Base-by-base conservation (phyloP, 2,888 invertebrate genomes). In the Torymus aiolomorphi region DNA sequence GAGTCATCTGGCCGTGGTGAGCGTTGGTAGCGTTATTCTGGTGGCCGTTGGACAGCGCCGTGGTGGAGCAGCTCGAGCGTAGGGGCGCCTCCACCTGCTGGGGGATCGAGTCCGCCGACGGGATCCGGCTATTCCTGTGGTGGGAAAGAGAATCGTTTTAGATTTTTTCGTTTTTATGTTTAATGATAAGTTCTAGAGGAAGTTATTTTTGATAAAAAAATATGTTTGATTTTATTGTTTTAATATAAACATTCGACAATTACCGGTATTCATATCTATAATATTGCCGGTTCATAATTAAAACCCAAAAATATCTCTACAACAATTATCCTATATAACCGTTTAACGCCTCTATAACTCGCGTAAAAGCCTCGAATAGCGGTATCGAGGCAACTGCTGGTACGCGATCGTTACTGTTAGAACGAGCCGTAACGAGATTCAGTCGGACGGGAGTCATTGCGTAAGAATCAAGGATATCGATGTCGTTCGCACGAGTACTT, bases 101-200 rank as follows among this genome's bases (percentile, higher is more conserved):
- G 20, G 93, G 91, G 83, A 93, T 92, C 84, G 93, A 93, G 86
- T 94, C 93, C 14, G 93, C 93, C 24, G 93, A 93, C 0, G 93
- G 92, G 83, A 92, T 92, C 81, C 92, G 92, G 85, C 93, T 94
- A 87, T 92, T 93, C 86, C 92, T 93, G 88, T 72, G 1, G 14
- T 13, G 14, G 2, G 16, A 24, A 24, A 20, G n/a, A 42, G 18
- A 20, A 54, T 16, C 20, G 13, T 54, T 20, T 1, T 20, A 3
- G 14, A 5, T 16, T 67, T 54, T 16, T 52, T 67, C 52, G 13
- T 18, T 51, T 52, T 2, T 18, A 49, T 20, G 52, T 18, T 52
- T 16, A 12, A 52, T n/a, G n/a, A 20, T 20, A 20, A 1, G 20
- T 20, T 20, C 2, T 20, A 20, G 20, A 20, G 1, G 2, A 20